Percentiles rank a stretch among this genome's conserved stretches.
Conservation (phyloP, 2,888 invertebrate genomes). For the Apodemia duryi region DNA sequence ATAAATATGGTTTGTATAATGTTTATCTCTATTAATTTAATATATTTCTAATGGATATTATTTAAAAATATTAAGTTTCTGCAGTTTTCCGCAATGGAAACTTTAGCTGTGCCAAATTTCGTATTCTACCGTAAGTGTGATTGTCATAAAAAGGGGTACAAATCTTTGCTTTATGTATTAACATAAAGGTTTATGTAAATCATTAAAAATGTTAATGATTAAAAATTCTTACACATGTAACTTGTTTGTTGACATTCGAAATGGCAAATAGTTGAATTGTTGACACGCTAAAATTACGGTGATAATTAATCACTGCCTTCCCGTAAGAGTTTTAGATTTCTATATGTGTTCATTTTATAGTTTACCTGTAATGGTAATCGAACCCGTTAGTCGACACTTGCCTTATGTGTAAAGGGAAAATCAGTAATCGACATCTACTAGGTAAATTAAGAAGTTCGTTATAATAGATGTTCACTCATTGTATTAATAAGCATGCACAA, state of each 20-base stretch:
- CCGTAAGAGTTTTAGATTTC: slow-evolving; percentile 46
- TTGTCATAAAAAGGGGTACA: too few relatives aligned
- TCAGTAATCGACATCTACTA: slow-evolving; percentile 21
- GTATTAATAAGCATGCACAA: slow-evolving; percentile 45
- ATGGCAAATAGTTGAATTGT: slow-evolving; percentile 43
- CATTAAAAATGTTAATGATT: too few relatives aligned
- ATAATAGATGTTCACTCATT: slow-evolving; percentile 21
- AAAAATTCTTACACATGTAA: slow-evolving; percentile 44
- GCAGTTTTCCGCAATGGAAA: too few relatives aligned
- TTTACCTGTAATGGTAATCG: slow-evolving; percentile 39
- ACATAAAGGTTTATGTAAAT: too few relatives aligned
- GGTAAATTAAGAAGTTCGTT: slow-evolving; percentile 20
- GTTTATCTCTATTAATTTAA: too few relatives aligned
- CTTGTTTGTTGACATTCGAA: slow-evolving; percentile 52
- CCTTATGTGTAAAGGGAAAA: slow-evolving; percentile 45
- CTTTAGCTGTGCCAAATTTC: too few relatives aligned
- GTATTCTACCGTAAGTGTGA: too few relatives aligned
- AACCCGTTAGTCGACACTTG: slow-evolving; percentile 44
- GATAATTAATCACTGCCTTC: slow-evolving; percentile 59
- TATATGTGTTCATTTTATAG: slow-evolving; percentile 60
- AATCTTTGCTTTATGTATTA: too few relatives aligned
- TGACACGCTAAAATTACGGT: slow-evolving; percentile 41
- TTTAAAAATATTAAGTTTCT: too few relatives aligned
- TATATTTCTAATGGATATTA: too few relatives aligned
- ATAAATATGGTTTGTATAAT: too few relatives aligned